phyloP scores from a whole-genome alignment of 2,888 invertebrate species.

The Rhingia rostrata region DNA sequence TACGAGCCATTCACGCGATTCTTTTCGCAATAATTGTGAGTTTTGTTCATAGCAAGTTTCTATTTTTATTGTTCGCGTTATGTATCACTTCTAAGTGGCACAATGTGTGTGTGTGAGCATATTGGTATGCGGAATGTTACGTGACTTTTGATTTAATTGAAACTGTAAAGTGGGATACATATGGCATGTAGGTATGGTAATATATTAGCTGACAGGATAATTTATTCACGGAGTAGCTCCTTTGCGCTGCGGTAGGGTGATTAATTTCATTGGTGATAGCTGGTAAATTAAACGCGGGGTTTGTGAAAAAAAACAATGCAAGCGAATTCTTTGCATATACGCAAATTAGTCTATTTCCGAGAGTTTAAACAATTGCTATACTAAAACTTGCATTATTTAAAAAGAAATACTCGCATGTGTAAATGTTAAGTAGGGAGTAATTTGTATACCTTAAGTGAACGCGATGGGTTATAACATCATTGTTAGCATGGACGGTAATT shows the following conservation, averaged over 20 bases:
- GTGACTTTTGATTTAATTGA: conserved; percentile 37
- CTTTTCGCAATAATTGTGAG: conserved; percentile 11
- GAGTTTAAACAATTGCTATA: neutral
- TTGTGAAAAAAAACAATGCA: neutral
- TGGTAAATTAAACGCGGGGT: conserved; percentile 3
- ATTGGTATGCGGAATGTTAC: conserved; percentile 14
- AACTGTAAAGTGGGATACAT: conserved; percentile 1
- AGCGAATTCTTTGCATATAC: neutral
- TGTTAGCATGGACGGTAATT: too few species aligned
- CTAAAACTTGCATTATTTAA: neutral
- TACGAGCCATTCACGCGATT: conserved; percentile 33
- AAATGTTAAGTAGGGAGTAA: too few species aligned
- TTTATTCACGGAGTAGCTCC: conserved; percentile 1
- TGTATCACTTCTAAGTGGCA: neutral
- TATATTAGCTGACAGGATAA: conserved; percentile 8
- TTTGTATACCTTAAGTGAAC: too few species aligned
- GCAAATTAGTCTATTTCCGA: conserved; percentile 3
- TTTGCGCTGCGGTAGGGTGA: neutral
- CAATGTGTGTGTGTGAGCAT: neutral
- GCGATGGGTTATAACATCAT: too few species aligned
- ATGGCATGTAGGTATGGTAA: neutral
- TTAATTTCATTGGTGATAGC: conserved; percentile 29
- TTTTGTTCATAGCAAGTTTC: neutral
- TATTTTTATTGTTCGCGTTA: conserved; percentile 9
- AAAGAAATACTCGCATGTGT: too few species aligned